Evolutionary conservation across 2,888 invertebrate genomes (phyloP).

Genomic region (Hermaeophaga mercurialis): DNA sequence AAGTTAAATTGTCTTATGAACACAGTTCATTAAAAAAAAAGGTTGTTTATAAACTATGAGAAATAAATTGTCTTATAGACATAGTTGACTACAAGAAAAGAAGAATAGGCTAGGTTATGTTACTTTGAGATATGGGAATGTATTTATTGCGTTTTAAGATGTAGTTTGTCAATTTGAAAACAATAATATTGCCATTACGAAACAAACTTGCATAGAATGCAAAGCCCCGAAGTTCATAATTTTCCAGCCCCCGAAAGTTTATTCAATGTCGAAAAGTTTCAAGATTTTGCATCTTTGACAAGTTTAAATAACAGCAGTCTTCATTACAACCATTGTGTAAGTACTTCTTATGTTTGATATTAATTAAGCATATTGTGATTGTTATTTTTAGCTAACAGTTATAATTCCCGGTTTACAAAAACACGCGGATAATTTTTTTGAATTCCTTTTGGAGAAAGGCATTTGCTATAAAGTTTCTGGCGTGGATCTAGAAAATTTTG

Average conservation of each 20-base stretch:
- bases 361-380: slow-evolving; percentile 4
- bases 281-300: slow-evolving; percentile 44
- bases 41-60: too few relatives aligned
- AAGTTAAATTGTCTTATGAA: too few relatives aligned
- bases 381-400: slow-evolving; percentile 59
- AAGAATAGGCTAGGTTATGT: too few relatives aligned
- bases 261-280: slow-evolving; percentile 50
- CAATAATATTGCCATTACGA: not conserved
- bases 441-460: slow-evolving; percentile 45
- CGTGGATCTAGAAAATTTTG: slow-evolving; percentile 57
- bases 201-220: slow-evolving; percentile 53
- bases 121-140: too few relatives aligned
- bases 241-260: slow-evolving; percentile 58
- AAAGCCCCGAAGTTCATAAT: slow-evolving; percentile 64
- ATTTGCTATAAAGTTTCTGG: slow-evolving; percentile 60
- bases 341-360: slow-evolving; percentile 32
- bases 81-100: too few relatives aligned
- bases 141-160: too few relatives aligned
- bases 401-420: slow-evolving; percentile 60
- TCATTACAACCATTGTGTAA: slow-evolving; percentile 63
- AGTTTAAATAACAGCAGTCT: slow-evolving; percentile 52
- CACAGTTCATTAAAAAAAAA: too few relatives aligned
- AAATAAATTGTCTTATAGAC: too few relatives aligned
- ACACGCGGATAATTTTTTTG: slow-evolving; percentile 49
- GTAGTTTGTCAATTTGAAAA: not conserved